These are phyloP conservation scores for Pseudomyrmex cubaensis DNA, from an alignment of 1,140 invertebrate genomes.

Conservation along the genomic window DNA sequence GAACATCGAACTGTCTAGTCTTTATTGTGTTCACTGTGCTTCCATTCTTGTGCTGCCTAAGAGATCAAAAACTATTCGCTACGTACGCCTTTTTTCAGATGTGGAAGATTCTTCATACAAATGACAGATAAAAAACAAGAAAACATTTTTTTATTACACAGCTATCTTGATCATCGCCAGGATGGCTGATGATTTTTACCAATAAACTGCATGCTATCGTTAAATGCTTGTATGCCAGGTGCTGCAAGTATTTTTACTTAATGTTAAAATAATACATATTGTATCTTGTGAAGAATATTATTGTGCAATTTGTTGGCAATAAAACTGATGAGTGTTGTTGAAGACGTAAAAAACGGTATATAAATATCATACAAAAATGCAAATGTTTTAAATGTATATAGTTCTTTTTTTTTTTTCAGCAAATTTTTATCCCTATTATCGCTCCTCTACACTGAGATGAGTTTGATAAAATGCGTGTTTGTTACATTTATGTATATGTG, in stretches of 20 bases:
- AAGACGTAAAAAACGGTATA: not conserved
- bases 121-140: not conserved
- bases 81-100: not conserved
- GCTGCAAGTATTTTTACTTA: slow-evolving; percentile 15
- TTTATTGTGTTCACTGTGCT: slow-evolving; percentile 4
- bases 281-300: slow-evolving; percentile 19
- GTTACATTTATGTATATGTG: not conserved
- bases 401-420: too few relatives aligned
- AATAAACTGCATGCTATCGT: not conserved
- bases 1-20: slow-evolving; percentile 11
- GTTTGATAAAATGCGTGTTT: not conserved
- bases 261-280: slow-evolving; percentile 26
- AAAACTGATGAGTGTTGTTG: slow-evolving; percentile 33
- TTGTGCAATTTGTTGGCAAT: slow-evolving; percentile 32
- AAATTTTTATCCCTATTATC: too few relatives aligned
- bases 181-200: not conserved
- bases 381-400: not conserved
- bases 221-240: not conserved
- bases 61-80: not conserved
- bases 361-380: not conserved
- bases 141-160: not conserved
- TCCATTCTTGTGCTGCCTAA: not conserved
- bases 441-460: too few relatives aligned
- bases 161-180: not conserved
- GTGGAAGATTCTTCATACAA: not conserved